Percentiles rank a stretch among this genome's conserved stretches.
phyloP scores from a whole-genome alignment of 37 sponge, comb jelly and placozoan genomes.

The Chondrilla cf. caribensis region DNA sequence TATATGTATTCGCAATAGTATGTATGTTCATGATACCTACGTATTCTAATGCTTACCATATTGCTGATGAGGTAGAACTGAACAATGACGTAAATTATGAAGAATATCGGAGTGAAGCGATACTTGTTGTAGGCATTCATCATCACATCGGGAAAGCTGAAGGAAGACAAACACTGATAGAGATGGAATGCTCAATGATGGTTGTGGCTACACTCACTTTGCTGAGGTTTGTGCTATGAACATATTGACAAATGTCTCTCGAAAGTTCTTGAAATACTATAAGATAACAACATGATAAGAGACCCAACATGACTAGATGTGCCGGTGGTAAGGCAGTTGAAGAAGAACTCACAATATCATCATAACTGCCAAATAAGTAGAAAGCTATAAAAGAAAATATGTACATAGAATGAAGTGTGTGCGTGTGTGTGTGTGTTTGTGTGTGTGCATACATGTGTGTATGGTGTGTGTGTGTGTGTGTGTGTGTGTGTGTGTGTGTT shows the following conservation, averaged over 20 bases:
- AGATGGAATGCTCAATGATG: no score
- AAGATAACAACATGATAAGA: not conserved
- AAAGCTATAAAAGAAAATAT: slow-evolving; percentile 33
- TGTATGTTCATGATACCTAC: not conserved
- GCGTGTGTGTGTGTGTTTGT: not conserved
- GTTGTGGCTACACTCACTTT: slow-evolving; percentile 53
- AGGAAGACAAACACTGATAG: not conserved
- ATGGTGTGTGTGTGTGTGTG: not conserved
- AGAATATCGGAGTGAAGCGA: slow-evolving; percentile 58
- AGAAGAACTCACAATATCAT: slow-evolving; percentile 42
- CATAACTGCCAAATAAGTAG: slow-evolving; percentile 32
- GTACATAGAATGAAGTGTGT: no score
- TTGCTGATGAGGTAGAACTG: slow-evolving; percentile 64
- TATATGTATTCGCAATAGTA: not conserved
- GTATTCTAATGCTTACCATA: slow-evolving; percentile 43
- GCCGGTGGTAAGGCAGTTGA: no score
- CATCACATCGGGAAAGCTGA: slow-evolving; percentile 80
- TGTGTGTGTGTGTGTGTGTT: not conserved
- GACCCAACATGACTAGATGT: not conserved
- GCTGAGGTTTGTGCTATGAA: slow-evolving; percentile 79
- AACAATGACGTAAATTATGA: slow-evolving; percentile 67
- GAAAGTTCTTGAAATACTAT: slow-evolving; percentile 59
- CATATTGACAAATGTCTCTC: slow-evolving; percentile 64
- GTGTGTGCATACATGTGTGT: no score
- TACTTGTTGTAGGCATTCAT: slow-evolving; percentile 66